Conservation (phyloP, 2,113 vertebrate species). For the Todiramphus chloris region DNA sequence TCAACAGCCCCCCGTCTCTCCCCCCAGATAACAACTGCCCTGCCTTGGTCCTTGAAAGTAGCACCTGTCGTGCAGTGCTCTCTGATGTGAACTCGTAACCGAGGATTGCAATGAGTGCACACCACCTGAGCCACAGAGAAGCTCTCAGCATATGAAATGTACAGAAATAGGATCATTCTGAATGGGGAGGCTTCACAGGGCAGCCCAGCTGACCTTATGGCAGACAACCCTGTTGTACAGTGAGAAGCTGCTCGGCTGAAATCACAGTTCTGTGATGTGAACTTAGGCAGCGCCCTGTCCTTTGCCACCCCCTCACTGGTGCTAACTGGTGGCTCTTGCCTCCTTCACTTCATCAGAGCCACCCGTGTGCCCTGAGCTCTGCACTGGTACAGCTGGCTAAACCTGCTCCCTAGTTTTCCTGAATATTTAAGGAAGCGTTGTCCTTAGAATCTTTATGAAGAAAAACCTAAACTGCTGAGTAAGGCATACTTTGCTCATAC, state of each 20-base stretch:
- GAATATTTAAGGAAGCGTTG: not conserved
- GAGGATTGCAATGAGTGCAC: not conserved
- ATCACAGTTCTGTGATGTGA: not conserved
- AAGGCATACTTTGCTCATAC: not conserved
- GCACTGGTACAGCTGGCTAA: not conserved
- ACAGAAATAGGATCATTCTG: not conserved
- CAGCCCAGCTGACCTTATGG: not conserved
- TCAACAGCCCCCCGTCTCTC: not conserved
- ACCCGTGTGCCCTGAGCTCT: not conserved
- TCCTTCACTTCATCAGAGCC: not conserved
- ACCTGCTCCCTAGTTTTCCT: not conserved
- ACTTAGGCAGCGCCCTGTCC: not conserved
- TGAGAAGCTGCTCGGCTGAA: rapidly evolving
- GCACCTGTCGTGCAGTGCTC: not conserved
- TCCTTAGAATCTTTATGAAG: not conserved
- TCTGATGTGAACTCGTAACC: not conserved
- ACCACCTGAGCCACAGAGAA: not conserved
- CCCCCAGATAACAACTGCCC: not conserved
- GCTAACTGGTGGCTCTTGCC: not conserved
- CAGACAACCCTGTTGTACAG: not conserved
- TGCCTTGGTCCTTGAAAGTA: not conserved
- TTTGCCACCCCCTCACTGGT: not conserved
- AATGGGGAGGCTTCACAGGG: not conserved
- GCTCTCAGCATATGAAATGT: not conserved
- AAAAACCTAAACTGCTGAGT: not conserved